A percentile compares a stretch with the other conserved stretches of the same genome.
Evolutionary conservation across 2,888 invertebrate genomes (phyloP).

Genomic region (Diarsia rubi): DNA sequence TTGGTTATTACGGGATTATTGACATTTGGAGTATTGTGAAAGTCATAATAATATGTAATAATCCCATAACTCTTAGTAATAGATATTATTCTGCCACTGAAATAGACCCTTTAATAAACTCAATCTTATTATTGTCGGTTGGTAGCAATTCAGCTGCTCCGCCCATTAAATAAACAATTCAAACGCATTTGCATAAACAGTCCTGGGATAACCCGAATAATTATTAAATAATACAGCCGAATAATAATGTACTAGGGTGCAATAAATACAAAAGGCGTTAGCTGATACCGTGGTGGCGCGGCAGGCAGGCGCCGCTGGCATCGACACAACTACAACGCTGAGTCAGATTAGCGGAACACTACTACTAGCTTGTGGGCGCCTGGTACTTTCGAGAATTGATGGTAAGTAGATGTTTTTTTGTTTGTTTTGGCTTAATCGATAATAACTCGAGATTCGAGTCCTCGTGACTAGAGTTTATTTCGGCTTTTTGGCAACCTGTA

Average conservation of each 20-base stretch:
- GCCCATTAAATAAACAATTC: constrained; percentile 46
- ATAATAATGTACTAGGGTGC: constrained; percentile 75
- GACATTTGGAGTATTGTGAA: background rate
- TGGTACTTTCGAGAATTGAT: constrained; percentile 71
- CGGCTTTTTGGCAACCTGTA: background rate
- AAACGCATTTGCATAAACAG: constrained; percentile 51
- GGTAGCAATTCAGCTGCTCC: constrained; percentile 47
- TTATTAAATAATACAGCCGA: constrained; percentile 65
- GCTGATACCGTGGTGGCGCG: constrained; percentile 63
- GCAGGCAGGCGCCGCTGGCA: constrained; percentile 76
- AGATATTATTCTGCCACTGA: constrained; percentile 10
- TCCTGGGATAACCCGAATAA: constrained; percentile 59
- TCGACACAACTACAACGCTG: constrained; percentile 75
- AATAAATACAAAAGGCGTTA: constrained; percentile 72
- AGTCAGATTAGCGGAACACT: constrained; percentile 76
- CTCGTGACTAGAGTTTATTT: background rate
- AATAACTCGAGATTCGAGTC: constrained; percentile 21
- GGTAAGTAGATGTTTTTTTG: constrained; percentile 38
- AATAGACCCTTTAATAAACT: constrained; percentile 18
- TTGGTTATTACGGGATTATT: background rate
- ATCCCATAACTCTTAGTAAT: constrained; percentile 4
- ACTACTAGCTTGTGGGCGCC: constrained; percentile 73
- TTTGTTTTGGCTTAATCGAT: constrained; percentile 4
- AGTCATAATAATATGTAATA: constrained; percentile 14
- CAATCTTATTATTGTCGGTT: constrained; percentile 21